phyloP scores from a whole-genome alignment of 2,113 vertebrate genomes.

The Harpagus bidentatus region DNA sequence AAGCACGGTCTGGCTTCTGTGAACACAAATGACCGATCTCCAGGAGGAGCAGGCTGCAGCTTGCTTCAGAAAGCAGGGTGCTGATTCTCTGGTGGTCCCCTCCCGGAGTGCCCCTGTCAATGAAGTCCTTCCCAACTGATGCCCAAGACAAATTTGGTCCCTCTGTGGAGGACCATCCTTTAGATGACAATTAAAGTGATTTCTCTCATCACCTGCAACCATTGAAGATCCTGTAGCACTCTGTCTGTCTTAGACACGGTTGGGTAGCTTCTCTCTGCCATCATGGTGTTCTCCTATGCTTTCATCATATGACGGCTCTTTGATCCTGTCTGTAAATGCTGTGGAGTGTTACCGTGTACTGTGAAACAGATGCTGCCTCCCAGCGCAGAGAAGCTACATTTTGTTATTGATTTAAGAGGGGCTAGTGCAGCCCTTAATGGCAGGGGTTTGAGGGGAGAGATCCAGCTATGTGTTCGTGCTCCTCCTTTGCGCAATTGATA shows the following conservation, averaged over 20 bases:
- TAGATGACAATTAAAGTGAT: not conserved
- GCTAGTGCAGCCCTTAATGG: not conserved
- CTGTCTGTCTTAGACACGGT: not conserved
- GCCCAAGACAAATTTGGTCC: not conserved
- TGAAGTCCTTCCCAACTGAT: not conserved
- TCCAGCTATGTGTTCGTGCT: not conserved
- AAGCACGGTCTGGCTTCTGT: not conserved
- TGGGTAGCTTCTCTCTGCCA: not conserved
- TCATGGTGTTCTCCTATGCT: fast-evolving
- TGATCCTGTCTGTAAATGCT: not conserved
- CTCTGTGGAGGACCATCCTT: not conserved
- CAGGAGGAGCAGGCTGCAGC: not conserved
- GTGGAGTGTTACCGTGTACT: not conserved
- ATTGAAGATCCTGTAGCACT: not conserved
- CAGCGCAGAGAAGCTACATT: not conserved
- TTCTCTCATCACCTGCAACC: not conserved
- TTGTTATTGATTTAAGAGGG: not conserved
- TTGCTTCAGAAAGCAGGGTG: not conserved
- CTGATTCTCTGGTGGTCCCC: not conserved
- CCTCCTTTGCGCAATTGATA: not conserved
- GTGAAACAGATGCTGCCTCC: not conserved
- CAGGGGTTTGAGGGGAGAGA: not conserved
- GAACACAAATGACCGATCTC: not conserved
- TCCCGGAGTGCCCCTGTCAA: not conserved
- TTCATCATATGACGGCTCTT: not conserved